phyloP scores from a whole-genome alignment of 1,140 invertebrate genomes.

The Caenorhabditis briggsae region DNA sequence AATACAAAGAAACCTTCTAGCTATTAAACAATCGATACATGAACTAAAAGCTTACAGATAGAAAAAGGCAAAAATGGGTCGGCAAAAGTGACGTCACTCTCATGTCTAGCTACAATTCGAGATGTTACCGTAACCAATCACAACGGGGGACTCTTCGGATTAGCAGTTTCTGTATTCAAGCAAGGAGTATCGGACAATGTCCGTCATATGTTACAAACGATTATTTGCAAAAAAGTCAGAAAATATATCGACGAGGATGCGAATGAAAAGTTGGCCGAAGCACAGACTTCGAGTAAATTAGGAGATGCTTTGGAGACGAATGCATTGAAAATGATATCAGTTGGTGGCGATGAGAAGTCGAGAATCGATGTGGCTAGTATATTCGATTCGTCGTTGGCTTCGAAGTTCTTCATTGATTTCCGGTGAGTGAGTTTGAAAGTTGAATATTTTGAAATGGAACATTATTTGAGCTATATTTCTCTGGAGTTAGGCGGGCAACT shows the following conservation, averaged over 20 bases:
- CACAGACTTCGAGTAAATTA: constrained; percentile 58
- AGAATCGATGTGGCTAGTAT: constrained; percentile 43
- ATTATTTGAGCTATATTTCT: too few species aligned
- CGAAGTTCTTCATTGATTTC: constrained; percentile 67
- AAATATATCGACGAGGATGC: constrained; percentile 67
- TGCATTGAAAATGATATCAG: constrained; percentile 25
- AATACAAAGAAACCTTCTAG: too few species aligned
- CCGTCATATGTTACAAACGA: constrained; percentile 59
- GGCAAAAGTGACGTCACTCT: constrained; percentile 54
- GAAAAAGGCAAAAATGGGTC: constrained; percentile 62
- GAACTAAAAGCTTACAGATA: constrained; percentile 57
- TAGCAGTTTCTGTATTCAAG: constrained; percentile 68
- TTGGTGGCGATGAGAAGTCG: constrained; percentile 17
- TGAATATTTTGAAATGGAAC: neutral
- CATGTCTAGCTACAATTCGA: constrained; percentile 52
- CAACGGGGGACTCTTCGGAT: constrained; percentile 67
- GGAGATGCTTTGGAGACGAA: constrained; percentile 58
- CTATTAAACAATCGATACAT: too few species aligned
- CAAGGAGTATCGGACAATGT: constrained; percentile 67
- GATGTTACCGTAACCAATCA: constrained; percentile 66
- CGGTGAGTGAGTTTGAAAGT: constrained; percentile 32
- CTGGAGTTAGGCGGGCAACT: too few species aligned
- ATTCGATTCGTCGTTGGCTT: constrained; percentile 59
- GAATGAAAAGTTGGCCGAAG: constrained; percentile 64
- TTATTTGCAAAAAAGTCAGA: constrained; percentile 66